Conservation (phyloP, 1,140 invertebrate genomes). For the Ruditapes philippinarum region DNA sequence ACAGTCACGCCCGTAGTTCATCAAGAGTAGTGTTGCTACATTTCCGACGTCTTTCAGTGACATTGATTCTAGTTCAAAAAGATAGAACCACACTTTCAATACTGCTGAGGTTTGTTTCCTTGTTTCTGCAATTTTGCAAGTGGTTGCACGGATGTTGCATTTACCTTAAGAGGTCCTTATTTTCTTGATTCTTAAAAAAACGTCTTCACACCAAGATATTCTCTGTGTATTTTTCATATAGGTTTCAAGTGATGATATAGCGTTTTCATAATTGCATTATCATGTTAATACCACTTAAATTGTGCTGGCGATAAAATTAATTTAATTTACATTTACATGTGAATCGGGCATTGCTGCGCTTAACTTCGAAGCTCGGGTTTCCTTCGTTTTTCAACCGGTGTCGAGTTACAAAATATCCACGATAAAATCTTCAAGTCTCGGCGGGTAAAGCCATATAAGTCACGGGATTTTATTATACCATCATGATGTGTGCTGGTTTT, state of each 20-base stretch:
- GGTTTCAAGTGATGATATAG: neutral
- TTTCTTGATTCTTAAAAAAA: too few species aligned
- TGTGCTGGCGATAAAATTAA: constrained; percentile 21
- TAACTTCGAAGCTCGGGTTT: constrained; percentile 10
- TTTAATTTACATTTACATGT: constrained; percentile 27
- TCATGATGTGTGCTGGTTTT: neutral
- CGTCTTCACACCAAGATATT: too few species aligned
- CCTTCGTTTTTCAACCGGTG: constrained; percentile 2
- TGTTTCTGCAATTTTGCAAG: too few species aligned
- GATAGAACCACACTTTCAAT: too few species aligned
- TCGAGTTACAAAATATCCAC: constrained; percentile 17
- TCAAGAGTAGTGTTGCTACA: too few species aligned
- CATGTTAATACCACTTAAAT: neutral
- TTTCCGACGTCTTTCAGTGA: too few species aligned
- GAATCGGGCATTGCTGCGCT: constrained; percentile 25
- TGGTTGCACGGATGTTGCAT: too few species aligned
- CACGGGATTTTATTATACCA: constrained; percentile 13
- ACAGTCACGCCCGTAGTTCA: too few species aligned
- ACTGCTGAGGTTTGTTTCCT: too few species aligned
- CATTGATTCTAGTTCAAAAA: too few species aligned
- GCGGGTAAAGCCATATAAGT: neutral
- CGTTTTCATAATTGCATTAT: constrained; percentile 13
- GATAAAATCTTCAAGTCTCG: constrained; percentile 38
- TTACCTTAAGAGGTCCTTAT: too few species aligned
- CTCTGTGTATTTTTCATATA: too few species aligned